Percentiles rank a stretch among this genome's conserved stretches.
These are phyloP conservation scores for Parambassis ranga DNA, from an alignment of 2,797 vertebrate species.

Conservation along the genomic window DNA sequence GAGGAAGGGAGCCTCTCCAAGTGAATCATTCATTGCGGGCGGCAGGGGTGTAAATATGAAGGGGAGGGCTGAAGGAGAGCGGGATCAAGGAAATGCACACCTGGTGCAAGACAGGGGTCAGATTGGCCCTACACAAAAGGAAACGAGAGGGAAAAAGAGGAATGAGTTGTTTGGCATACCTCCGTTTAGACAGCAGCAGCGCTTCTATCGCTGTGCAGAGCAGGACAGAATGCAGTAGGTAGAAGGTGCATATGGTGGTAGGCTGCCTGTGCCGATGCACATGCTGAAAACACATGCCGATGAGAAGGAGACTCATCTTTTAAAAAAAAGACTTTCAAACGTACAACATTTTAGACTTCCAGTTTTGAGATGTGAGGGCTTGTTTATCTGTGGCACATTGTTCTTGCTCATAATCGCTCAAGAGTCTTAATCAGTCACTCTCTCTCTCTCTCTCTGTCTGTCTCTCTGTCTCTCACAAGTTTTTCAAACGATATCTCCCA, in stretches of 20 bases:
- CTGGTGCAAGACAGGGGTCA: conserved; percentile 82
- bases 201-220: conserved; percentile 39
- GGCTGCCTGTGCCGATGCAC: conserved; percentile 55
- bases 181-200: conserved; percentile 66
- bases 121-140: conserved; percentile 71
- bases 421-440: conserved; percentile 67
- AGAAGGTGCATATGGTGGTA: conserved; percentile 58
- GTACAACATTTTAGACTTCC: conserved; percentile 66
- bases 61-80: conserved; percentile 71
- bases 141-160: conserved; percentile 58
- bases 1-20: conserved; percentile 75
- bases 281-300: conserved; percentile 62
- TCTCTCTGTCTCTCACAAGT: conserved; percentile 55
- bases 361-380: conserved; percentile 76
- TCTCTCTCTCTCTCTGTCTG: conserved; percentile 51
- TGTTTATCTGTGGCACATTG: conserved; percentile 78
- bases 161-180: conserved; percentile 66
- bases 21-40: conserved; percentile 84
- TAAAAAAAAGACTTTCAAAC: conserved; percentile 66
- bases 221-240: conserved; percentile 55
- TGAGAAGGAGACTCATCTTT: conserved; percentile 59
- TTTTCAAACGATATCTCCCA: conserved; percentile 71
- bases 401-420: conserved; percentile 72
- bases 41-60: conserved; percentile 78
- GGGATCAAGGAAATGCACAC: conserved; percentile 81